Evolutionary conservation across 2,888 invertebrate species (phyloP).

Genomic region (Lingula anatina): DNA sequence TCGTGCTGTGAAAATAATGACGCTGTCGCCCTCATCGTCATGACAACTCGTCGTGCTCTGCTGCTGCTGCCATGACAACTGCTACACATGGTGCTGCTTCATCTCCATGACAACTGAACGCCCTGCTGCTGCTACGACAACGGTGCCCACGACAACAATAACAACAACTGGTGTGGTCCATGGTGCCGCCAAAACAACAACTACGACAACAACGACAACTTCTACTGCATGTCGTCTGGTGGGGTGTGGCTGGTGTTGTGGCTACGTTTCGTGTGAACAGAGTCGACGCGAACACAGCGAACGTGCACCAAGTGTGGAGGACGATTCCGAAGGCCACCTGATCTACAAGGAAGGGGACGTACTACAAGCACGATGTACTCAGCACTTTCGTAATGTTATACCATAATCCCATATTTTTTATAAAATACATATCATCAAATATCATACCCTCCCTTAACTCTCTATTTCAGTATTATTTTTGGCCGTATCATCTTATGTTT

Average conservation of each 20-base stretch:
- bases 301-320: constrained; percentile 78
- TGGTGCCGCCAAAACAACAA: not conserved
- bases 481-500: no score
- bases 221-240: constrained; percentile 8
- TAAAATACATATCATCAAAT: constrained; percentile 30
- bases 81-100: not conserved
- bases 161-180: not conserved
- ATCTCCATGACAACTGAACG: not conserved
- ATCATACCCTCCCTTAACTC: constrained; percentile 3
- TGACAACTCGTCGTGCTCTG: no score
- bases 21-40: no score
- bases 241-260: constrained; percentile 15
- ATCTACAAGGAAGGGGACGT: constrained; percentile 98
- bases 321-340: constrained; percentile 99
- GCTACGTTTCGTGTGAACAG: no score
- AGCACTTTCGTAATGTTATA: constrained; percentile 29
- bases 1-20: no score
- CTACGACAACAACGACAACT: not conserved
- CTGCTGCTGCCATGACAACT: not conserved
- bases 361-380: constrained; percentile 92
- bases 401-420: no score
- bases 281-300: constrained; percentile 12
- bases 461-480: no score
- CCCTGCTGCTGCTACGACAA: not conserved
- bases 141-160: not conserved